phyloP scores from a whole-genome alignment of 1,140 invertebrate genomes.

The Halictus rubicundus region DNA sequence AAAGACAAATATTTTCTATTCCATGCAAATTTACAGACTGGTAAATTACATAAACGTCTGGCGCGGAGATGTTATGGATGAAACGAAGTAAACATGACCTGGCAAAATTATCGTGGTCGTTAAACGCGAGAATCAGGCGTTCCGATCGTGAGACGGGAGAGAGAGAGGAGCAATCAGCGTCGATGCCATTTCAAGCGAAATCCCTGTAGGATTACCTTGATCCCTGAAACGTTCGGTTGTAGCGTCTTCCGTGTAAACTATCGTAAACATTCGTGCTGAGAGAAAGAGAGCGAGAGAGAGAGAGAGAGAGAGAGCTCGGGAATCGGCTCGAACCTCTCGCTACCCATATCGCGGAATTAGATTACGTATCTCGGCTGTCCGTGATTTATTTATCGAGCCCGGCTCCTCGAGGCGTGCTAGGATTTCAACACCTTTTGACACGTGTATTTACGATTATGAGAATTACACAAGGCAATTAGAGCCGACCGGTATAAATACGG shows the following conservation, averaged over 20 bases:
- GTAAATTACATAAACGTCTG: too few species aligned
- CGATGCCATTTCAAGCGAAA: slow-evolving; percentile 39
- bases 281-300: too few species aligned
- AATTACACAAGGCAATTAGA: slow-evolving; percentile 74
- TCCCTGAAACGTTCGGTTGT: slow-evolving; percentile 45
- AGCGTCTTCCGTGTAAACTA: slow-evolving; percentile 32
- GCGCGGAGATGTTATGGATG: too few species aligned
- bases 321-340: slow-evolving; percentile 55
- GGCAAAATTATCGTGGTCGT: slow-evolving; percentile 36
- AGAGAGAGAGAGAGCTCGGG: slow-evolving; percentile 19
- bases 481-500: slow-evolving; percentile 52
- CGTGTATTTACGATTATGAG: slow-evolving; percentile 74
- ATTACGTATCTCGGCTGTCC: slow-evolving; percentile 67
- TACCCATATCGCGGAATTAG: slow-evolving; percentile 69
- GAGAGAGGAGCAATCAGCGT: slow-evolving; percentile 6
- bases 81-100: slow-evolving; percentile 18
- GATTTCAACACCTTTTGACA: slow-evolving; percentile 73
- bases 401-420: slow-evolving; percentile 62
- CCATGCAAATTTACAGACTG: too few species aligned
- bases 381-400: slow-evolving; percentile 73
- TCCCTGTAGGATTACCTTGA: slow-evolving; percentile 53
- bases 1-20: too few species aligned
- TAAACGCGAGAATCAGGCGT: slow-evolving; percentile 40
- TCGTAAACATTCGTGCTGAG: slow-evolving; percentile 16
- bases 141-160: slow-evolving; percentile 50